Percentiles rank a stretch among this genome's conserved stretches.
Evolutionary conservation across 2,888 invertebrate species (phyloP).

Genomic region (Octodonta nipae): DNA sequence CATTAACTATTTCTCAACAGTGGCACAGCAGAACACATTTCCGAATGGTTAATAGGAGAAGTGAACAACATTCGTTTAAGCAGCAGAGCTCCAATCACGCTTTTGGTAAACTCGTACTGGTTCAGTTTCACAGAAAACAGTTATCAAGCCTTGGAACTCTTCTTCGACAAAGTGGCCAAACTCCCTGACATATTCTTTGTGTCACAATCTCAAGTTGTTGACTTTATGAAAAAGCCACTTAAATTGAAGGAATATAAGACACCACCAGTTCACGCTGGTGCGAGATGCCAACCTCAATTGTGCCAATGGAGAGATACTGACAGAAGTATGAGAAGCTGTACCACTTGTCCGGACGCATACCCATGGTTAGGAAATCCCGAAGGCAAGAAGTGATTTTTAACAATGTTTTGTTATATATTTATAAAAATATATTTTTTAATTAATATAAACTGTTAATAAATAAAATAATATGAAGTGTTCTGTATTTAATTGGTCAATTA

Average conservation of each 20-base stretch:
- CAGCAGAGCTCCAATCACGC: slow-evolving; percentile 38
- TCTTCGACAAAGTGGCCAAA: slow-evolving; percentile 28
- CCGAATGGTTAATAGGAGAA: slow-evolving; percentile 35
- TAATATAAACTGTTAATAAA: no score
- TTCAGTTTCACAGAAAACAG: slow-evolving; percentile 27
- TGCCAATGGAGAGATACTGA: not conserved
- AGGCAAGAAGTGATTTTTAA: not conserved
- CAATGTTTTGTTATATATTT: not conserved
- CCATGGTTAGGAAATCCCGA: not conserved
- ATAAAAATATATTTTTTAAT: no score
- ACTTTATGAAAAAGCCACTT: slow-evolving; percentile 35
- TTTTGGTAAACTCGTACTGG: slow-evolving; percentile 39
- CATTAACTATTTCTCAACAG: slow-evolving; percentile 17
- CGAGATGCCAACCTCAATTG: not conserved
- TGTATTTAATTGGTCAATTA: no score
- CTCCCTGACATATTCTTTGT: slow-evolving; percentile 34
- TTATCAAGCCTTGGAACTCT: slow-evolving; percentile 24
- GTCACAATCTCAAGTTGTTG: slow-evolving; percentile 30
- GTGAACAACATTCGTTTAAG: slow-evolving; percentile 33
- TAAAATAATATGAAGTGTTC: no score
- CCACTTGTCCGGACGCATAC: not conserved
- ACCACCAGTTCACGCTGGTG: not conserved
- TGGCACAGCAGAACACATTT: slow-evolving; percentile 27
- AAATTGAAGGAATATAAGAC: slow-evolving; percentile 21
- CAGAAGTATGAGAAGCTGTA: not conserved